Evolutionary conservation across 2,113 vertebrate species (phyloP).

Genomic region (Ceyx melanurus): DNA sequence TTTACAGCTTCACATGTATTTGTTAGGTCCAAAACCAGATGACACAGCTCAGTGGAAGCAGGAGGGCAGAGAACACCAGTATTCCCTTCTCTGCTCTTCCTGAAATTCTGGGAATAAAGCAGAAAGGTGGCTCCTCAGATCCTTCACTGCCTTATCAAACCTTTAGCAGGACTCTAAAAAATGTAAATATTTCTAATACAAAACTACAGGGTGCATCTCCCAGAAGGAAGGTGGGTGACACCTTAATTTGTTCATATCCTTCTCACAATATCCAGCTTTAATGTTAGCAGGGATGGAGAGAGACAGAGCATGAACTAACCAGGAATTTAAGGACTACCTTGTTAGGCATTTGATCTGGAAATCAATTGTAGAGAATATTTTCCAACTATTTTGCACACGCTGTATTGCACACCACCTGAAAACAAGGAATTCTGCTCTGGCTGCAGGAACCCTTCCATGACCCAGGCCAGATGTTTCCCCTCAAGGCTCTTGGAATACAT

Average conservation of each 20-base stretch:
- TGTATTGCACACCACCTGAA: background rate
- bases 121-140: background rate
- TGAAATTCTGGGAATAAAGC: background rate
- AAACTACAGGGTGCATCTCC: background rate
- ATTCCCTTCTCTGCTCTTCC: background rate
- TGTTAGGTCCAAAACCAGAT: background rate
- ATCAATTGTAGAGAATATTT: background rate
- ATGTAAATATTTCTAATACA: background rate
- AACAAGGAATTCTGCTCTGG: background rate
- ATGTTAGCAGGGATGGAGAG: background rate
- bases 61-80: background rate
- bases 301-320: background rate
- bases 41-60: background rate
- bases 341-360: background rate
- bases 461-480: conserved; percentile 58
- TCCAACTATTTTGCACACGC: background rate
- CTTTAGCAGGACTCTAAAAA: background rate
- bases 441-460: conserved; percentile 12
- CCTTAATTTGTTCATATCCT: background rate
- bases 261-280: background rate
- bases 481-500: conserved; percentile 13
- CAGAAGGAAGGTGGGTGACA: background rate
- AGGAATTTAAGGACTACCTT: background rate
- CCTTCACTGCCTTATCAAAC: background rate
- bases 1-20: background rate